Evolutionary conservation across 2,113 vertebrate species (phyloP).

Genomic region (Empidonax alnorum): DNA sequence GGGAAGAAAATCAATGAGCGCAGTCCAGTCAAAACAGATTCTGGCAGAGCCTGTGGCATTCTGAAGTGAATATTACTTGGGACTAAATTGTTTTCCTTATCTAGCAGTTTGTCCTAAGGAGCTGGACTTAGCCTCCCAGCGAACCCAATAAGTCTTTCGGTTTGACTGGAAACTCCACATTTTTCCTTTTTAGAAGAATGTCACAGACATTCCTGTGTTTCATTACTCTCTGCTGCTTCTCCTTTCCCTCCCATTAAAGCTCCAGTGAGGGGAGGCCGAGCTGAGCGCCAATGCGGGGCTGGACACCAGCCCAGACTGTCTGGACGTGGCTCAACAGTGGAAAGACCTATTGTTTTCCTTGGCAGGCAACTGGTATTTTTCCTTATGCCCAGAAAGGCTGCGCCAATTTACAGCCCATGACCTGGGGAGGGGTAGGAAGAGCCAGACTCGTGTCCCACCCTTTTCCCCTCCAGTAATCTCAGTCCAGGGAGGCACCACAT

Average conservation of each 20-base stretch:
- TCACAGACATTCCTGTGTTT: conserved; percentile 74
- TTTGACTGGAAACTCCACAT: conserved; percentile 78
- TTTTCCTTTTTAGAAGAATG: conserved; percentile 83
- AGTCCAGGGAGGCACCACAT: background rate
- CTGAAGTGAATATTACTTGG: conserved; percentile 53
- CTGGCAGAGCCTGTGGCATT: background rate
- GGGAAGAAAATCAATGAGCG: conserved; percentile 42
- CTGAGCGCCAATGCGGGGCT: conserved; percentile 65
- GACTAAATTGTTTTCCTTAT: conserved; percentile 66
- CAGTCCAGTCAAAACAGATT: conserved; percentile 50
- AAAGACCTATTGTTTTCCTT: conserved; percentile 81
- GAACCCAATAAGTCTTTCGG: conserved; percentile 77
- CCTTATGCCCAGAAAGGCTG: conserved; percentile 78
- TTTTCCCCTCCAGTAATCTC: conserved; percentile 67
- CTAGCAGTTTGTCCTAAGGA: conserved; percentile 67
- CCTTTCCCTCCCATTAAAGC: conserved; percentile 62
- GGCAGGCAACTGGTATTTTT: conserved; percentile 79
- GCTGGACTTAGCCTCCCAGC: conserved; percentile 70
- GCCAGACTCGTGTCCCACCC: conserved; percentile 57
- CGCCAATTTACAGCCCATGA: conserved; percentile 68
- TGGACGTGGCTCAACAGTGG: conserved; percentile 79
- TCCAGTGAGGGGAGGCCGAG: conserved; percentile 48
- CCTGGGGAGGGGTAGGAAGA: conserved; percentile 80
- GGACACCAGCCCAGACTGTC: conserved; percentile 81
- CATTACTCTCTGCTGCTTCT: conserved; percentile 71